phyloP scores from a whole-genome alignment of 2,797 vertebrate species.

The Poecilia gillii region DNA sequence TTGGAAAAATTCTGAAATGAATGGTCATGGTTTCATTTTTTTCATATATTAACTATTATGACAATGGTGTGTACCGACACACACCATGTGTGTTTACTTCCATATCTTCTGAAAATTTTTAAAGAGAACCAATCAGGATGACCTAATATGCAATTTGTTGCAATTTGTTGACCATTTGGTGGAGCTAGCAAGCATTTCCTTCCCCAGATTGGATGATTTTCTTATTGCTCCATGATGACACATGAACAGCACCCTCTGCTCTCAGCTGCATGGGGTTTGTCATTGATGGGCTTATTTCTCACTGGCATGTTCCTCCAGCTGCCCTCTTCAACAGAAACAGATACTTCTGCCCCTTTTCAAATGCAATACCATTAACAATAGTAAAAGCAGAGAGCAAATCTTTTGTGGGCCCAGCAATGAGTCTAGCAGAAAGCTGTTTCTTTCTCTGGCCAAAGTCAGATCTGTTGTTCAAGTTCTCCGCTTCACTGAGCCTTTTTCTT shows the following conservation, averaged over 20 bases:
- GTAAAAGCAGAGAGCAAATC: slow-evolving; percentile 33
- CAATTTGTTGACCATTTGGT: slow-evolving; percentile 4
- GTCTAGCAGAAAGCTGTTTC: slow-evolving; percentile 42
- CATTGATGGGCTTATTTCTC: slow-evolving; percentile 24
- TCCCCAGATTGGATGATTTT: slow-evolving; percentile 26
- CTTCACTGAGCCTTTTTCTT: slow-evolving; percentile 42
- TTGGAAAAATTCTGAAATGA: background rate
- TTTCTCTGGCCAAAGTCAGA: slow-evolving; percentile 39
- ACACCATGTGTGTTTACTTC: background rate
- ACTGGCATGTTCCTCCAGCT: slow-evolving; percentile 24
- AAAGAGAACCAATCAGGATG: background rate
- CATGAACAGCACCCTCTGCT: slow-evolving; percentile 40
- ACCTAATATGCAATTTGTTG: background rate
- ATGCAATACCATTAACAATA: slow-evolving; percentile 47
- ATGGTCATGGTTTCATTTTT: background rate
- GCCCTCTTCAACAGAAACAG: slow-evolving; percentile 44
- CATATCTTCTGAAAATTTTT: background rate
- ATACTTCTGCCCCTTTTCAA: slow-evolving; percentile 57
- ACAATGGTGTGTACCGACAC: background rate
- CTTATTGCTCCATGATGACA: slow-evolving; percentile 19
- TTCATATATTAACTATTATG: background rate
- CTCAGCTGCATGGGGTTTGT: slow-evolving; percentile 25
- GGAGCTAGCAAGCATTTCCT: slow-evolving; percentile 12
- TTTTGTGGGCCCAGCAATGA: slow-evolving; percentile 50
- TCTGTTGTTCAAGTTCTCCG: slow-evolving; percentile 45